Evolutionary conservation across 64 coral and sea anemone genomes (phyloP).

Genomic region (Montipora capricornis): DNA sequence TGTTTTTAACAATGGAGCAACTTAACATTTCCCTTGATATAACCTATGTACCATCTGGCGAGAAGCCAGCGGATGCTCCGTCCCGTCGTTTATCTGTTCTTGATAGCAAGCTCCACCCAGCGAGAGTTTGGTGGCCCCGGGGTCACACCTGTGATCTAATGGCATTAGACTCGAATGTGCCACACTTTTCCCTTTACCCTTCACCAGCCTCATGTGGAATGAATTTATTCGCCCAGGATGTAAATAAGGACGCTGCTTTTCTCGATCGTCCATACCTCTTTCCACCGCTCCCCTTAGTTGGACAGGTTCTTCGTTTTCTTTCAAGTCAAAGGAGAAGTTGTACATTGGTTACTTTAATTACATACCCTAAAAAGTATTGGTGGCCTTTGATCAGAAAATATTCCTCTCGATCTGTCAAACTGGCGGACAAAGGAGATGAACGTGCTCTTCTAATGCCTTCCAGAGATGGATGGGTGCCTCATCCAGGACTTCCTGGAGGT

Average conservation of each 20-base stretch:
- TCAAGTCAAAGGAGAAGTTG: neutral
- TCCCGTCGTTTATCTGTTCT: conserved; percentile 1
- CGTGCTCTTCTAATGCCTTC: conserved; percentile 4
- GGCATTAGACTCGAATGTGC: conserved; percentile 29
- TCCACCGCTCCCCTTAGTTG: neutral
- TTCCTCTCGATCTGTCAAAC: neutral
- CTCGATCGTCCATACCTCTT: neutral
- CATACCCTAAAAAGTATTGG: conserved; percentile 33
- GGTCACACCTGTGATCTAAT: conserved; percentile 28
- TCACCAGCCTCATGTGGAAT: conserved; percentile 10
- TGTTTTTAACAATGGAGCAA: neutral
- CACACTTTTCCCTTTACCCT: conserved; percentile 17
- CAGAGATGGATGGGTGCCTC: conserved; percentile 15
- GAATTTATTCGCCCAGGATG: conserved; percentile 14
- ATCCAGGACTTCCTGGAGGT: conserved; percentile 42
- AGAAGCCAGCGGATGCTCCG: neutral
- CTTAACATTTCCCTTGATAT: conserved; percentile 2
- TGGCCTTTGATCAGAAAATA: conserved; percentile 12
- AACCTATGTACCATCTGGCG: neutral
- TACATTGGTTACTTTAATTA: neutral
- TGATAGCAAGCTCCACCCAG: conserved; percentile 8
- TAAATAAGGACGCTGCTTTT: neutral
- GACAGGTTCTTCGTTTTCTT: neutral
- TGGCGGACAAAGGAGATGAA: neutral
- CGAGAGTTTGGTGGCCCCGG: conserved; percentile 34